Evolutionary conservation across 1,140 invertebrate species (phyloP).

Genomic region (Drosophila kurseongensis): DNA sequence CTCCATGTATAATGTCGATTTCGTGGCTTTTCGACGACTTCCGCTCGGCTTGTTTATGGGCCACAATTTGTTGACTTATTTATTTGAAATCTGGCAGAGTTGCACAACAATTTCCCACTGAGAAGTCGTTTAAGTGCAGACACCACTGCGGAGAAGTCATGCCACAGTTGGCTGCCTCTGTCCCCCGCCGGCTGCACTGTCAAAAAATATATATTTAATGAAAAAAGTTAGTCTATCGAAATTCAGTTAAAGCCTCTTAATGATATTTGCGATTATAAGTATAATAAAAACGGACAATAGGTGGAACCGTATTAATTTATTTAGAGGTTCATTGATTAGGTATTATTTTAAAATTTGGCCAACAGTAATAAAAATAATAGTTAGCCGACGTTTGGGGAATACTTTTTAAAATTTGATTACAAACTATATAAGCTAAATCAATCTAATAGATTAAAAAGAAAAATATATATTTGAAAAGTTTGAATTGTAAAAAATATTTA

Average conservation of each 20-base stretch:
- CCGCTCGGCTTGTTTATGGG: constrained; percentile 45
- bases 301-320: too few species aligned
- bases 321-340: too few species aligned
- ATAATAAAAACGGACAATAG: too few species aligned
- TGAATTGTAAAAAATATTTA: not conserved
- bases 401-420: too few species aligned
- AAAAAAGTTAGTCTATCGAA: not conserved
- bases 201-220: not conserved
- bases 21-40: constrained; percentile 40
- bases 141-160: constrained; percentile 36
- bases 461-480: not conserved
- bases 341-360: too few species aligned
- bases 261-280: too few species aligned
- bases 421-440: too few species aligned
- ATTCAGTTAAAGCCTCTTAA: too few species aligned
- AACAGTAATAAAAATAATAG: too few species aligned
- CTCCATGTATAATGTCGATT: constrained; percentile 33
- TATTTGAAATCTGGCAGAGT: constrained; percentile 67
- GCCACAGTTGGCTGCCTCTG: constrained; percentile 49
- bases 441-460: not conserved
- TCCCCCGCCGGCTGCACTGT: constrained; percentile 3
- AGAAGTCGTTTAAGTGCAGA: constrained; percentile 78
- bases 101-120: constrained; percentile 46
- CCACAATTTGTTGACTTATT: constrained; percentile 55
- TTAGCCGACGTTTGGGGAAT: too few species aligned